Conservation (phyloP, 2,888 invertebrate genomes). For the Metalampra italica region DNA sequence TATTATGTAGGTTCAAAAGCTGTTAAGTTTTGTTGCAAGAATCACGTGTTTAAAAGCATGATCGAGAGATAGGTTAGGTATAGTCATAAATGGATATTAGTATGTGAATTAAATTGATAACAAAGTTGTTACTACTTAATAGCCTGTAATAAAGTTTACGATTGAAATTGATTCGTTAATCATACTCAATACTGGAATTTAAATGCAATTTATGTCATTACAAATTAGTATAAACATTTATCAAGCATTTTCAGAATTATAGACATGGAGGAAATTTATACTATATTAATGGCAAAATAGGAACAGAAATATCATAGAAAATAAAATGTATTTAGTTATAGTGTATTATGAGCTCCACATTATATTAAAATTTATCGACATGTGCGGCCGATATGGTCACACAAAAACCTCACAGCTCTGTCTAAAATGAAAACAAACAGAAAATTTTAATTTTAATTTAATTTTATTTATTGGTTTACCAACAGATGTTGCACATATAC, state of each 20-base stretch:
- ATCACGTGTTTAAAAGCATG: background rate
- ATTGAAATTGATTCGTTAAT: background rate
- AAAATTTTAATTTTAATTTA: too few species aligned
- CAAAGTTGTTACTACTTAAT: background rate
- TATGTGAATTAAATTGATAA: too few species aligned
- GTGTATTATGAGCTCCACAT: background rate
- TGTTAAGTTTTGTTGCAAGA: background rate
- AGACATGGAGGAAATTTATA: too few species aligned
- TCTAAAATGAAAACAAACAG: constrained; percentile 3
- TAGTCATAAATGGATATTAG: background rate
- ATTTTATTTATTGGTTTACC: too few species aligned
- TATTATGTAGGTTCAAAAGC: too few species aligned
- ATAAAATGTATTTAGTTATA: too few species aligned
- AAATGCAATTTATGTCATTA: too few species aligned
- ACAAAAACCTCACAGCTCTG: background rate
- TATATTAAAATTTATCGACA: background rate
- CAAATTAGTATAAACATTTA: too few species aligned
- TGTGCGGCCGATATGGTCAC: background rate
- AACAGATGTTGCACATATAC: too few species aligned
- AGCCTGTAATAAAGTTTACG: background rate
- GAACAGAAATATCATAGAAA: too few species aligned
- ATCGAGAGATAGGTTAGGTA: background rate
- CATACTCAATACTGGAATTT: background rate
- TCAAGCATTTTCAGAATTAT: too few species aligned
- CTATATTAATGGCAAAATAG: too few species aligned